A percentile compares a stretch with the other conserved stretches of the same genome.
phyloP scores from a whole-genome alignment of 2,888 invertebrate species.

The Agrochola litura region DNA sequence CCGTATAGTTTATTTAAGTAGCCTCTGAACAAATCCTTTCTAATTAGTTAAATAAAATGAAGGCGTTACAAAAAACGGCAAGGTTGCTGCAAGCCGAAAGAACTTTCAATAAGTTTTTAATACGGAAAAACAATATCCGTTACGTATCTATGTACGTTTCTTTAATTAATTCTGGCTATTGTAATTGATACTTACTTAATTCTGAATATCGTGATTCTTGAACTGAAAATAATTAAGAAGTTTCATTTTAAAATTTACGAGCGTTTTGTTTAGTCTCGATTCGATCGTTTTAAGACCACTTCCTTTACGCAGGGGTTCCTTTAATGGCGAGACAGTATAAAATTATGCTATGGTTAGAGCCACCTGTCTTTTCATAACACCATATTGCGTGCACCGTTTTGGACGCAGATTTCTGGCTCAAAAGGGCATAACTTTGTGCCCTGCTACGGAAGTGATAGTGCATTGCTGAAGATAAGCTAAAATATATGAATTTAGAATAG shows the following conservation, averaged over 20 bases:
- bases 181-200: constrained; percentile 16
- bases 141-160: constrained; percentile 50
- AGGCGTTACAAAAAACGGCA: constrained; percentile 58
- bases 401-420: background rate
- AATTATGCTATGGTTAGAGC: background rate
- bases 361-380: constrained; percentile 14
- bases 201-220: constrained; percentile 9
- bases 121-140: constrained; percentile 70
- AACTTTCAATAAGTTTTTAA: constrained; percentile 68
- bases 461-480: background rate
- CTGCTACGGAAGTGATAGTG: background rate
- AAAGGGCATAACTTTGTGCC: background rate
- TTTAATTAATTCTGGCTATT: constrained; percentile 48
- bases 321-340: background rate
- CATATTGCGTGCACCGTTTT: constrained; percentile 13
- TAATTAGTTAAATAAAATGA: constrained; percentile 56
- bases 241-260: background rate
- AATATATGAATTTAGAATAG: background rate
- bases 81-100: constrained; percentile 68
- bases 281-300: background rate
- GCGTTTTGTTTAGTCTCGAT: background rate
- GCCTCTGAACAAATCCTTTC: constrained; percentile 60
- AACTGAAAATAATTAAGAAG: background rate
- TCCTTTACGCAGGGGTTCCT: background rate
- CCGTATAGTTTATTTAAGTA: constrained; percentile 33